These are phyloP conservation scores for Acanthococcus lagerstroemiae DNA, from an alignment of 2,888 invertebrate genomes.

Conservation along the genomic window DNA sequence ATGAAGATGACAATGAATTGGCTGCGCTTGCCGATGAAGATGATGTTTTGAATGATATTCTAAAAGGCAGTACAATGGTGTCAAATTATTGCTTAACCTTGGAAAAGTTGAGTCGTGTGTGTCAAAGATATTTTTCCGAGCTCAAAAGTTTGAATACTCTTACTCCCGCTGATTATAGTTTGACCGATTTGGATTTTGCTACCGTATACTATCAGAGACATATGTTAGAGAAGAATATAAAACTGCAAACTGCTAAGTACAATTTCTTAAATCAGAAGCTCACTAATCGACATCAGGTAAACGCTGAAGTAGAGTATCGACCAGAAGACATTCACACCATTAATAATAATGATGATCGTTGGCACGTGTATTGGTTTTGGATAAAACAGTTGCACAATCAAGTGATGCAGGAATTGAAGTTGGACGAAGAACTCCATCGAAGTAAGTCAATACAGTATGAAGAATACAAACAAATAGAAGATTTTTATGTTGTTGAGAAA, in stretches of 20 bases:
- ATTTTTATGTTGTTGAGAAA: constrained; percentile 42
- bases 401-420: too few species aligned
- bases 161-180: too few species aligned
- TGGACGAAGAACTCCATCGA: too few species aligned
- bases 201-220: not conserved
- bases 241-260: not conserved
- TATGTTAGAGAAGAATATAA: not conserved
- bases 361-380: constrained; percentile 44
- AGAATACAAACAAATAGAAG: constrained; percentile 49
- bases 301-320: not conserved
- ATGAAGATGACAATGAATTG: constrained; percentile 15
- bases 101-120: not conserved
- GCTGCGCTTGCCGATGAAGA: too few species aligned
- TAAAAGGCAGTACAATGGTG: too few species aligned
- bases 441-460: too few species aligned
- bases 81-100: not conserved
- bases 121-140: not conserved
- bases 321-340: not conserved
- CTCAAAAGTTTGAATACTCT: too few species aligned
- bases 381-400: too few species aligned
- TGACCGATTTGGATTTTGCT: too few species aligned
- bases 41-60: not conserved
- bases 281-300: not conserved
- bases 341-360: constrained; percentile 37
- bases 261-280: not conserved